phyloP scores from a whole-genome alignment of 1,140 invertebrate genomes.

The Calycopis cecrops region DNA sequence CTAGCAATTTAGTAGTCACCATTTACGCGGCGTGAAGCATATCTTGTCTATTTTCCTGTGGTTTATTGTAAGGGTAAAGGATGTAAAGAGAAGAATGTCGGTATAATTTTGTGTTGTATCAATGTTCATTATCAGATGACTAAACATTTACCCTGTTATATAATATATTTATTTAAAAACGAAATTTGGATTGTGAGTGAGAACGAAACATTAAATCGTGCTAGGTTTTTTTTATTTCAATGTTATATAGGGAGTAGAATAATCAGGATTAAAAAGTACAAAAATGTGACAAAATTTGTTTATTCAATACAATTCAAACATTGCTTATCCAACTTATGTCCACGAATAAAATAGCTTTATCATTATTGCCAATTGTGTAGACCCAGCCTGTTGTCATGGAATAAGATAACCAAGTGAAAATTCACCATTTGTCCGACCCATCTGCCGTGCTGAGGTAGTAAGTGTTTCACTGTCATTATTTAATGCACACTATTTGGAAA shows the following conservation, averaged over 20 bases:
- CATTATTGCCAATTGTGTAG: conserved; percentile 13
- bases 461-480: not conserved
- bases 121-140: no score
- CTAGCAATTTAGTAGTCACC: no score
- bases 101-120: no score
- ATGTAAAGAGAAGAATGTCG: no score
- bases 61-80: no score
- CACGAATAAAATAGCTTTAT: conserved; percentile 7
- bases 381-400: conserved; percentile 6
- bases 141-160: no score
- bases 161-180: no score
- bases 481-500: no score
- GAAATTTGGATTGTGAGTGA: no score
- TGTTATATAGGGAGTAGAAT: not conserved
- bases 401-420: not conserved
- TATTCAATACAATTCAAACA: conserved; percentile 35
- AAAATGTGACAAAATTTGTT: conserved; percentile 34
- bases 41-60: not conserved
- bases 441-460: conserved; percentile 13
- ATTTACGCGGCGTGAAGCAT: not conserved
- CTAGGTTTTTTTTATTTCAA: not conserved
- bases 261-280: conserved; percentile 10
- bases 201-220: no score
- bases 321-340: conserved; percentile 28
- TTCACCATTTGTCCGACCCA: not conserved